These are phyloP conservation scores for Brevipalpus yothersi DNA, from an alignment of 1,140 invertebrate species.

Conservation along the genomic window DNA sequence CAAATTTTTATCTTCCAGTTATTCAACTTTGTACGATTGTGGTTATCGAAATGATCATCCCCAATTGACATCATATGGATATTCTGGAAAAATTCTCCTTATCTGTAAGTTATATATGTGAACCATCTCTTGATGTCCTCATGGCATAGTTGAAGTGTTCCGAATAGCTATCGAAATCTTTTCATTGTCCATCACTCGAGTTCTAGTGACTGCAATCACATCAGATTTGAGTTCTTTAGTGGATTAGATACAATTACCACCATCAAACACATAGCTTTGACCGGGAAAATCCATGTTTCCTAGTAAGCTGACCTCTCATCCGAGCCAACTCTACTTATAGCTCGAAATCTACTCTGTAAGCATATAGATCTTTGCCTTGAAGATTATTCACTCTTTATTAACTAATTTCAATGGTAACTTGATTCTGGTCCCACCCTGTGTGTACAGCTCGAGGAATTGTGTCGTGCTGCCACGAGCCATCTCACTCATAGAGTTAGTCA, in stretches of 20 bases:
- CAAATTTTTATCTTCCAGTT: constrained; percentile 11
- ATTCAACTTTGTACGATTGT: not conserved
- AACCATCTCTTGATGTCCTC: not conserved
- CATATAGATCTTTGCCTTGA: constrained; percentile 45
- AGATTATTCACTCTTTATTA: constrained; percentile 36
- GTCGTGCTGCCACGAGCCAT: too few species aligned
- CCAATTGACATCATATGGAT: not conserved
- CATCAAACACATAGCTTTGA: constrained; percentile 16
- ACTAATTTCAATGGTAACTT: constrained; percentile 39
- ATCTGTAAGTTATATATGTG: not conserved
- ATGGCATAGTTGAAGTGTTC: not conserved
- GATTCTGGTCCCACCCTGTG: too few species aligned
- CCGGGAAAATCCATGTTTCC: constrained; percentile 22
- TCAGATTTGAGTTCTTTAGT: too few species aligned
- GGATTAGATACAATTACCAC: constrained; percentile 8
- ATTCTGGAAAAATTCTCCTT: not conserved
- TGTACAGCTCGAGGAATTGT: too few species aligned
- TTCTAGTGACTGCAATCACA: not conserved
- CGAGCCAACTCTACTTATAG: constrained; percentile 40
- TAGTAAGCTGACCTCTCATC: constrained; percentile 32
- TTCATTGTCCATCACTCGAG: not conserved
- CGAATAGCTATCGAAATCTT: not conserved
- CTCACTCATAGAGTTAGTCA: too few species aligned
- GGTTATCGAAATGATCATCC: constrained; percentile 1
- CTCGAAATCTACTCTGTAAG: constrained; percentile 52